Base-by-base conservation (phyloP, 2,113 vertebrate species). In the Anolis carolinensis region DNA sequence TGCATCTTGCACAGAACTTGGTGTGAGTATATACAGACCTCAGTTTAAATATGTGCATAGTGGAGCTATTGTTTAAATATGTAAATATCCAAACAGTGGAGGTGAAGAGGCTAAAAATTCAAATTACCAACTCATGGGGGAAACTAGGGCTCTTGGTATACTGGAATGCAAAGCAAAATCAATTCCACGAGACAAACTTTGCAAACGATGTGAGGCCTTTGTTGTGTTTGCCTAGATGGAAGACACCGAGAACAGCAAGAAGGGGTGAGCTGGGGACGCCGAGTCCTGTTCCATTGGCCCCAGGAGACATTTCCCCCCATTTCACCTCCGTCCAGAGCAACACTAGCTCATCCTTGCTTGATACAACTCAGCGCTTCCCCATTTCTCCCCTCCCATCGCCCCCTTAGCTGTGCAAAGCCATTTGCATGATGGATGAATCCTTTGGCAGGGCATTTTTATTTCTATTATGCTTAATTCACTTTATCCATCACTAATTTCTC, bases 381-480 rank as follows among this genome's bases (percentile, higher is more conserved):
- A 77, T 21, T 72, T 5, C 3, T n/a, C 14, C 44, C 82, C 55
- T 59, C 14, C 55, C 55, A 13, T 59, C 55, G 18, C 55, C 55
- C 55, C 88, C 83, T 65, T 32, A 30, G 44, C 90, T 16, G 65
- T 68, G 52, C 44, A 77, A 67, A 89, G 81, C 77, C 39, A 21
- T 73, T 91, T 27, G 0, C 67, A 0, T 3, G 68, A 90, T 20
- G 73, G 88, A 87, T 63, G 63, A 73, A 70, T 44, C 16, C 81
- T 74, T 85, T 0, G 0, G 65, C 73, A 39, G 50, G 84, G 67
- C 73, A 2, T 82, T 86, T 89, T 89, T 72, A 76, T 72, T 91
- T 89, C 81, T 84, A 79, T 90, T 81, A 68, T 30, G 16, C 86
- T 93, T 88, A 91, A 92, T 89, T 93, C 87, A 0, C 89, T 93